phyloP scores from a whole-genome alignment of 2,888 invertebrate species.

The Gordius sp. region DNA sequence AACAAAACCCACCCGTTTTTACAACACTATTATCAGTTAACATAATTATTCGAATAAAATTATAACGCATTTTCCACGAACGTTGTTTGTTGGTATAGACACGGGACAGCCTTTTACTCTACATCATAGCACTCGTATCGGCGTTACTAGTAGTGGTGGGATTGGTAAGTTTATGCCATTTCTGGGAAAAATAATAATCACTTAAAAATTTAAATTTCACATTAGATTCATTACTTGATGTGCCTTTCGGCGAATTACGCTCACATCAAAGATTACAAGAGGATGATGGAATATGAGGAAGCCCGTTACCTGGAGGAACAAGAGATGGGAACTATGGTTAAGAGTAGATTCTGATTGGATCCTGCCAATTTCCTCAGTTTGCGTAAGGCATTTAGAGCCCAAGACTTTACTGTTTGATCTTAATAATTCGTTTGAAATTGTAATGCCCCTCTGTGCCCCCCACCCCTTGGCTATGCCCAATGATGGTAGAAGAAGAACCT shows the following conservation, averaged over 20 bases:
- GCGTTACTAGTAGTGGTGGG: conserved; percentile 59
- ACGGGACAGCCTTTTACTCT: conserved; percentile 16
- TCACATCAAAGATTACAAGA: conserved; percentile 71
- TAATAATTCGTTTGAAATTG: no score
- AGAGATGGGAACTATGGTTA: conserved; percentile 30
- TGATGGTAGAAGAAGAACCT: no score
- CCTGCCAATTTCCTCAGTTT: no score
- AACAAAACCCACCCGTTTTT: no score
- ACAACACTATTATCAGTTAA: no score
- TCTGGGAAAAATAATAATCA: not conserved
- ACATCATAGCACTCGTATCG: conserved; percentile 51
- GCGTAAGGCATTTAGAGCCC: no score
- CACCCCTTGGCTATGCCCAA: no score
- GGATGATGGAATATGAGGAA: conserved; percentile 67
- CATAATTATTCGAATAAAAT: no score
- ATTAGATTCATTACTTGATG: conserved; percentile 55
- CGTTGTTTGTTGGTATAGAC: no score
- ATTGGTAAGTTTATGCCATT: conserved; percentile 34
- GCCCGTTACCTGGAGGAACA: conserved; percentile 52
- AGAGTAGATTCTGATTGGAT: conserved; percentile 5
- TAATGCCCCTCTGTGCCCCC: no score
- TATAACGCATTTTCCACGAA: no score
- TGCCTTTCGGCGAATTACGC: conserved; percentile 79
- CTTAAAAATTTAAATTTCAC: conserved; percentile 13
- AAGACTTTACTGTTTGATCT: no score